phyloP scores from a whole-genome alignment of 1,140 invertebrate genomes.

The Drosophila lacertosa region DNA sequence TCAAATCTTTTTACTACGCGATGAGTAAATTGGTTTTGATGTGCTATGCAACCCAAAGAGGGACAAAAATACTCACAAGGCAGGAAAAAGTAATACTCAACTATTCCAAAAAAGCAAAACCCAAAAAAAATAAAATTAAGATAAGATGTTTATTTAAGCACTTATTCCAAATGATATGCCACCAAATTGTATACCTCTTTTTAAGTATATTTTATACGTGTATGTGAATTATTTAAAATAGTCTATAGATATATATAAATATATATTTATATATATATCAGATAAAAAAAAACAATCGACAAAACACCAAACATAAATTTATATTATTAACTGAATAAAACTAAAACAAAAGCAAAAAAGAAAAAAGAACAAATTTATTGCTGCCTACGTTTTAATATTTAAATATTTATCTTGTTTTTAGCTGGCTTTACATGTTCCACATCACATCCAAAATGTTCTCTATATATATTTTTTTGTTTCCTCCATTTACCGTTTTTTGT shows the following conservation, averaged over 20 bases:
- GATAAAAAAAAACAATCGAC: slow-evolving; percentile 44
- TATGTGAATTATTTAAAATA: slow-evolving; percentile 46
- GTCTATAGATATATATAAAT: slow-evolving; percentile 40
- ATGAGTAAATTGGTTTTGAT: slow-evolving; percentile 63
- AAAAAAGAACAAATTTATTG: slow-evolving; percentile 49
- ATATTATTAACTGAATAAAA: slow-evolving; percentile 75
- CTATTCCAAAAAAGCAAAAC: slow-evolving; percentile 28
- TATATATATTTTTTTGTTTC: slow-evolving; percentile 19
- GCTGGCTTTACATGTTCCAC: slow-evolving; percentile 32
- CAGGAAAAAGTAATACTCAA: slow-evolving; percentile 48
- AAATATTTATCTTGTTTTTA: slow-evolving; percentile 45
- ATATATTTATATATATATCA: slow-evolving; percentile 48
- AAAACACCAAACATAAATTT: slow-evolving; percentile 38
- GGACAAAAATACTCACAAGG: slow-evolving; percentile 30
- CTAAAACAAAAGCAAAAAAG: slow-evolving; percentile 34
- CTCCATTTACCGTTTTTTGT: slow-evolving; percentile 24
- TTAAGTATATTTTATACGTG: slow-evolving; percentile 59
- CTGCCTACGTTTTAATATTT: slow-evolving; percentile 47
- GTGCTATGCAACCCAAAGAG: slow-evolving; percentile 27
- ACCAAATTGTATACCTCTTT: slow-evolving; percentile 66
- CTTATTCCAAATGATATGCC: slow-evolving; percentile 74
- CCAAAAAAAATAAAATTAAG: slow-evolving; percentile 26
- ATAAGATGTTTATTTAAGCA: slow-evolving; percentile 46
- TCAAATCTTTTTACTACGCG: slow-evolving; percentile 60
- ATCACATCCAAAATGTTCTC: slow-evolving; percentile 24